Conservation (phyloP, 2,888 invertebrate species). For the Mesorhabditis spiculigera region DNA sequence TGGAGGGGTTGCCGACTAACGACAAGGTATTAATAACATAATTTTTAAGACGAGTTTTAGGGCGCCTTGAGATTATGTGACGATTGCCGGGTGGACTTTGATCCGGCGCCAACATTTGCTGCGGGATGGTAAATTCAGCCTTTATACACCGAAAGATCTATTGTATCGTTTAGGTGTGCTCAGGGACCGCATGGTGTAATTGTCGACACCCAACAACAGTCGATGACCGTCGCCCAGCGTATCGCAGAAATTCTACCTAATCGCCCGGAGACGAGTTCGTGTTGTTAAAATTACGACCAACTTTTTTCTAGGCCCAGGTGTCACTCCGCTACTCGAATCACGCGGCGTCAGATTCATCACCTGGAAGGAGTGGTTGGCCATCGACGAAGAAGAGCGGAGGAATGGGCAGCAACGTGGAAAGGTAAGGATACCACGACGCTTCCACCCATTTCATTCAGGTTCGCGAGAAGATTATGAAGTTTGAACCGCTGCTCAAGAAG, state of each 20-base stretch:
- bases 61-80: conserved; percentile 46
- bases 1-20: conserved; percentile 43
- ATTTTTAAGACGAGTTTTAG: conserved; percentile 14
- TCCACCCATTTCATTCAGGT: background rate
- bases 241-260: conserved; percentile 18
- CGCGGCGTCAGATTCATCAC: conserved; percentile 35
- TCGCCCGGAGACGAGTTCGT: background rate
- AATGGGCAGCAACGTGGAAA: conserved; percentile 47
- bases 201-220: conserved; percentile 51
- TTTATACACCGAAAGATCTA: background rate
- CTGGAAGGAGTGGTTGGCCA: conserved; percentile 47
- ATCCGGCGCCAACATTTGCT: conserved; percentile 34
- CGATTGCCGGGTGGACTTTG: conserved; percentile 44
- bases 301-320: conserved; percentile 15
- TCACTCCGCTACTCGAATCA: conserved; percentile 21
- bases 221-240: conserved; percentile 38
- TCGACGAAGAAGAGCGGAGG: conserved; percentile 44
- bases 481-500: background rate
- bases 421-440: conserved; percentile 20
- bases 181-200: conserved; percentile 54
- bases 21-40: conserved; percentile 19
- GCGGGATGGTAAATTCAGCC: conserved; percentile 20
- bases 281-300: background rate
- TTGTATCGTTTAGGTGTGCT: conserved; percentile 41
- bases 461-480: background rate